Evolutionary conservation across 2,113 vertebrate genomes (phyloP).

Genomic region (Brienomyrus longianalis): DNA sequence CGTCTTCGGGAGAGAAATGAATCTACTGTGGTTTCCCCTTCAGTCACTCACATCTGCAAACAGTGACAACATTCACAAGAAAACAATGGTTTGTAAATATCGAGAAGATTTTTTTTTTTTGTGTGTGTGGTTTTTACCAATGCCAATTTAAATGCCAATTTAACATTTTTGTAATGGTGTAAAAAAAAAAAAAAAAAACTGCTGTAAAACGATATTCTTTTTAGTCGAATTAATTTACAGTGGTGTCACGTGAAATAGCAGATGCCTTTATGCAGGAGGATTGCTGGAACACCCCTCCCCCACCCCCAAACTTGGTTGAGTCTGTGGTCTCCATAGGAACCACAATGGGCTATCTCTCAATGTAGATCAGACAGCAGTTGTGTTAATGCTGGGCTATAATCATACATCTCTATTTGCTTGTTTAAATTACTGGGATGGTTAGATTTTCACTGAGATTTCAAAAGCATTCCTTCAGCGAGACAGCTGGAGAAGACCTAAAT

Average conservation of each 20-base stretch:
- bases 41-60: neutral
- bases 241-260: neutral
- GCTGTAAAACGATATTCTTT: neutral
- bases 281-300: neutral
- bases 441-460: neutral
- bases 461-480: neutral
- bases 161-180: conserved; percentile 15
- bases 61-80: neutral
- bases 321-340: neutral
- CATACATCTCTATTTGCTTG: neutral
- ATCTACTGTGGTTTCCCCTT: neutral
- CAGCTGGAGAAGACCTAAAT: neutral
- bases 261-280: neutral
- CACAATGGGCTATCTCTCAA: neutral
- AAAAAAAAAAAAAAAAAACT: neutral
- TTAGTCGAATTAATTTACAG: neutral
- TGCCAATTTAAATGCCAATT: conserved; percentile 12
- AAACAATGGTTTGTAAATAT: conserved; percentile 1
- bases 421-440: neutral
- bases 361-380: neutral
- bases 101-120: neutral
- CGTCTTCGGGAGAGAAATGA: neutral
- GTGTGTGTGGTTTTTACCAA: conserved; percentile 8
- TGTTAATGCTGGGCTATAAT: neutral
- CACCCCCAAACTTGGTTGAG: neutral